Base-by-base conservation (phyloP, 2,888 invertebrate species). In the Diplazon laetatorius region DNA sequence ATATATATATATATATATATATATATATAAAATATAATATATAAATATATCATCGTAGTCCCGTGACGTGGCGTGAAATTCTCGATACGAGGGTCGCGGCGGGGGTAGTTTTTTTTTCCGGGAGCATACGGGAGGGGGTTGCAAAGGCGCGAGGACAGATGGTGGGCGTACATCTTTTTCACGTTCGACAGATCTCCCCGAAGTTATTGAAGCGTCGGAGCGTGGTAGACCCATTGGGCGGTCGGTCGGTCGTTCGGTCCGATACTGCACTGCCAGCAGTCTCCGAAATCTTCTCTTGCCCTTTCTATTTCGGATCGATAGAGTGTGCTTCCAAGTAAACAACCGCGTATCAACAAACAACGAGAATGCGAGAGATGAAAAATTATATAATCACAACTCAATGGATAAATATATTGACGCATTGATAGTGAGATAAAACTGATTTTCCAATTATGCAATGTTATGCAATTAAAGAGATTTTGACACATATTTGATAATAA, bases 81-180 rank as follows among this genome's bases (percentile, higher is more conserved):
- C 18, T 52, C 25, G 68, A 48, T 66, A 52, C 42, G 39, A 42
- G 44, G 55, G 52, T 55, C 55, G 16, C 22, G n/a, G n/a, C n/a
- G 52, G 37, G 68, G 68, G 42, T 71, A 62, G 50, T 71, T 71
- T 52, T 42, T 18, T 71, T 71, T 52, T 42, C 12, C 68, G 25
- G 30, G n/a, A 52, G 50, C 39, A 59, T 52, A 57, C 75, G 68
- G n/a, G n/a, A n/a, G n/a, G n/a, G 76, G 77, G 71, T 80, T 73
- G 48, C 44, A 69, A 50, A 60, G 59, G 77, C 73, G 76, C 69
- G 79, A 80, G 79, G 82, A 86, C 89, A 89, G 87, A 89, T 88
- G 89, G 89, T 86, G 88, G 89, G 89, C 89, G 89, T 89, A 85
- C 83, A 86, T 85, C 78, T 80, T 72, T 79, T 79, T 68, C 71